phyloP scores from a whole-genome alignment of 2,797 vertebrate species.

The Falco berigora region DNA sequence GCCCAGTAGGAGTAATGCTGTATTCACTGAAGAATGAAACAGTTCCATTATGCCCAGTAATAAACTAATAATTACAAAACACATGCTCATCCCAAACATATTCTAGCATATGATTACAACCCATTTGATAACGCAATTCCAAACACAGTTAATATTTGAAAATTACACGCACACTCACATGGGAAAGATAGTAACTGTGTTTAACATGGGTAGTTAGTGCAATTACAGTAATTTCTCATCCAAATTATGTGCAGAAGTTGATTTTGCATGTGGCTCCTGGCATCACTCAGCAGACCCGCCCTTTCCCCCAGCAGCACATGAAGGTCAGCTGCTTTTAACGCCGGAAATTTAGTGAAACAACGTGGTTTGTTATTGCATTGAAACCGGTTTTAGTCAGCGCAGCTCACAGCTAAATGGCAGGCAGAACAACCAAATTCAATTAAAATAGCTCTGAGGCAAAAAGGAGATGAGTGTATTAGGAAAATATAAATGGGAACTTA shows the following conservation, averaged over 20 bases:
- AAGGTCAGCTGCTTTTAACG: slow-evolving; percentile 27
- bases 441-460: slow-evolving; percentile 46
- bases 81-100: neutral
- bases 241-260: neutral
- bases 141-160: neutral
- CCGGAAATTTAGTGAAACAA: slow-evolving; percentile 18
- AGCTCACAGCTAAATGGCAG: neutral
- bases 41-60: neutral
- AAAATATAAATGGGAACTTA: slow-evolving; percentile 23
- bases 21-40: neutral
- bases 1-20: neutral
- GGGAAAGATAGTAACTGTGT: neutral
- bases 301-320: neutral
- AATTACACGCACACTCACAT: neutral
- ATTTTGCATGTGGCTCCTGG: neutral
- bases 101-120: neutral
- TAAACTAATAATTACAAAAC: neutral
- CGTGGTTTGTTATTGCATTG: slow-evolving; percentile 19
- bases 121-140: neutral
- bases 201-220: neutral
- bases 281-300: rapidly evolving
- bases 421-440: slow-evolving; percentile 32
- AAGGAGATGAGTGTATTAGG: neutral
- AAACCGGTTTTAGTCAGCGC: neutral
- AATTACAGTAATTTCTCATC: neutral